Conservation (phyloP, 2,113 vertebrate genomes). For the Anarrhichthys ocellatus region DNA sequence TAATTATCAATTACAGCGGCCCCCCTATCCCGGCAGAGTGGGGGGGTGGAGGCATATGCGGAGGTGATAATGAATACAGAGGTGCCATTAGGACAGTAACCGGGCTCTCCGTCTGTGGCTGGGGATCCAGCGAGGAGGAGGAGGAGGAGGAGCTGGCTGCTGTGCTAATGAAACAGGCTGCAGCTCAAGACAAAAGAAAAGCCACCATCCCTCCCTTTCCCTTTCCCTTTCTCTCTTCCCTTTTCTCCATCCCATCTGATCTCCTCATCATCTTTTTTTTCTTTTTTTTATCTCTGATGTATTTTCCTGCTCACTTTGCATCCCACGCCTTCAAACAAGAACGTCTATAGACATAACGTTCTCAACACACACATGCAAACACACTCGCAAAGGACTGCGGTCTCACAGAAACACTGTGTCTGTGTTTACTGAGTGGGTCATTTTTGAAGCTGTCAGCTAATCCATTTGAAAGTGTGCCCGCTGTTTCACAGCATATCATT, state of each 20-base stretch:
- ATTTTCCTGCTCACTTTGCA: constrained; percentile 48
- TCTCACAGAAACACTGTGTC: constrained; percentile 36
- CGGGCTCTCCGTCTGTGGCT: constrained; percentile 71
- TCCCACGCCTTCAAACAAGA: constrained; percentile 38
- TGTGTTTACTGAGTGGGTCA: constrained; percentile 51
- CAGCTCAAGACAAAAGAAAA: constrained; percentile 79
- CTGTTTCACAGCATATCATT: constrained; percentile 19
- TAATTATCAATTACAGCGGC: constrained; percentile 86
- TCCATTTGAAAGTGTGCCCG: constrained; percentile 47
- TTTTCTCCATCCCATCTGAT: constrained; percentile 49
- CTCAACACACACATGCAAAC: constrained; percentile 25
- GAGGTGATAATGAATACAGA: constrained; percentile 86
- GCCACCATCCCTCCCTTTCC: constrained; percentile 51
- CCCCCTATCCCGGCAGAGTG: constrained; percentile 68
- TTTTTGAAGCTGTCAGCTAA: constrained; percentile 59
- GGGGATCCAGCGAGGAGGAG: constrained; percentile 51
- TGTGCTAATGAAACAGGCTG: constrained; percentile 81
- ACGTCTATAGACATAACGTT: constrained; percentile 16
- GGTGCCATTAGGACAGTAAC: constrained; percentile 80
- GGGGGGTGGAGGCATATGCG: constrained; percentile 69
- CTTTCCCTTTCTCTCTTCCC: constrained; percentile 32
- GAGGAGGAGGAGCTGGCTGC: constrained; percentile 62
- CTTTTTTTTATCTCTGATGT: constrained; percentile 9
- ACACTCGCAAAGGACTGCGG: constrained; percentile 29
- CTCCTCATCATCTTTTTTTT: constrained; percentile 50